These are phyloP conservation scores for Stratiomys singularior DNA, from an alignment of 2,888 invertebrate species.

Conservation along the genomic window DNA sequence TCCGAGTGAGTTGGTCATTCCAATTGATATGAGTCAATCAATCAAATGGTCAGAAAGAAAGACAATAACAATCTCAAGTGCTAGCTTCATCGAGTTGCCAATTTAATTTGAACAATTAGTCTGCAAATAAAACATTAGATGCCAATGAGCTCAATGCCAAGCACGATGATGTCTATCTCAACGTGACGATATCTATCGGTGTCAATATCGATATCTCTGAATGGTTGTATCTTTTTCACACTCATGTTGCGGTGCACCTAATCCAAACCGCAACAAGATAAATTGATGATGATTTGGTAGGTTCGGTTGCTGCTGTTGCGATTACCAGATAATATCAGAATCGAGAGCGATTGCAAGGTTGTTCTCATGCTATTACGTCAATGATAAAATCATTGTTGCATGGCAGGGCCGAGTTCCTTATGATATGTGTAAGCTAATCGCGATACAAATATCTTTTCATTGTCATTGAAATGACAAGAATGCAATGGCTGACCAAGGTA, in stretches of 20 bases:
- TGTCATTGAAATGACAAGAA: too few relatives aligned
- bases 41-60: background rate
- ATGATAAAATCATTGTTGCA: background rate
- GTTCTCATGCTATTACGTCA: slow-evolving; percentile 26
- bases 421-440: too few relatives aligned
- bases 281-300: background rate
- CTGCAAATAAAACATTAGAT: slow-evolving; percentile 20
- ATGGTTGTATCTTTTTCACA: slow-evolving; percentile 4
- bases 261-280: background rate
- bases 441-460: too few relatives aligned
- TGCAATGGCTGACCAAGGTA: too few relatives aligned
- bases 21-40: background rate
- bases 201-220: slow-evolving; percentile 35
- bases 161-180: slow-evolving; percentile 2
- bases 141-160: slow-evolving; percentile 34
- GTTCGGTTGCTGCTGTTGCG: background rate
- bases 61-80: background rate
- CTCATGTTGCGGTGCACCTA: background rate
- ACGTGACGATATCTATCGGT: slow-evolving; percentile 23
- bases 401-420: too few relatives aligned
- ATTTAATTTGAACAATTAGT: background rate
- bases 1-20: background rate
- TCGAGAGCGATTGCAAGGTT: slow-evolving; percentile 2
- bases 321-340: background rate
- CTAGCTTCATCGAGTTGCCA: background rate